These are phyloP conservation scores for Sigmodon hispidus DNA, from an alignment of 2,113 vertebrate genomes.

Conservation along the genomic window DNA sequence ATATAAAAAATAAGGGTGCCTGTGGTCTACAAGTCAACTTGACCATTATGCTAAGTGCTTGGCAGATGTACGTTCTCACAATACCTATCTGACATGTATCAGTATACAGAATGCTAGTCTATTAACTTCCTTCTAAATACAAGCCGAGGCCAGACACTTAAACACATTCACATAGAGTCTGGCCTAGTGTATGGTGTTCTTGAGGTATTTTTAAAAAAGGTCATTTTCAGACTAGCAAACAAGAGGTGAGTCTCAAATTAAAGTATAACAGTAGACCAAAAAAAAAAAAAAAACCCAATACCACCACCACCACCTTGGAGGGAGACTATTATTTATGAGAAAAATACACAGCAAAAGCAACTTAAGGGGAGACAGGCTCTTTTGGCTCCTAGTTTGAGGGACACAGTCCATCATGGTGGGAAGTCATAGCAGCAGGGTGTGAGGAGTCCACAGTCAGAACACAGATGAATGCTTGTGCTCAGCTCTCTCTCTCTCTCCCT, in stretches of 20 bases:
- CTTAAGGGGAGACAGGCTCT: neutral
- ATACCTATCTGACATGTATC: neutral
- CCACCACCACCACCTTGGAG: neutral
- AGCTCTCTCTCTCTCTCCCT: neutral
- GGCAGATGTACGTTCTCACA: neutral
- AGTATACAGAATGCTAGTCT: neutral
- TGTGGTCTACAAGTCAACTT: neutral
- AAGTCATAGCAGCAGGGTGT: neutral
- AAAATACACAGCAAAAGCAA: neutral
- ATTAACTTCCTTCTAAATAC: neutral
- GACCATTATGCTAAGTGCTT: neutral
- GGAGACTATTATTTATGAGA: neutral
- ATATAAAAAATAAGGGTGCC: neutral
- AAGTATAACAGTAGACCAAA: neutral
- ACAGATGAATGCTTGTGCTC: neutral
- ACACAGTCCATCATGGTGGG: neutral
- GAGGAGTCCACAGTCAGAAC: neutral
- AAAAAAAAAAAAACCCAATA: neutral
- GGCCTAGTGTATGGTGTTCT: neutral
- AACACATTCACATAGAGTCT: neutral
- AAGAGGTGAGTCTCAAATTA: slow-evolving; percentile 14
- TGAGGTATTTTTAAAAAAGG: neutral
- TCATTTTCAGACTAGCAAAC: neutral
- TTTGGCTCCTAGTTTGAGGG: neutral
- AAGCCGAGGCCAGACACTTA: neutral